Base-by-base conservation (phyloP, 1,140 invertebrate species). In the Anastrepha ludens region DNA sequence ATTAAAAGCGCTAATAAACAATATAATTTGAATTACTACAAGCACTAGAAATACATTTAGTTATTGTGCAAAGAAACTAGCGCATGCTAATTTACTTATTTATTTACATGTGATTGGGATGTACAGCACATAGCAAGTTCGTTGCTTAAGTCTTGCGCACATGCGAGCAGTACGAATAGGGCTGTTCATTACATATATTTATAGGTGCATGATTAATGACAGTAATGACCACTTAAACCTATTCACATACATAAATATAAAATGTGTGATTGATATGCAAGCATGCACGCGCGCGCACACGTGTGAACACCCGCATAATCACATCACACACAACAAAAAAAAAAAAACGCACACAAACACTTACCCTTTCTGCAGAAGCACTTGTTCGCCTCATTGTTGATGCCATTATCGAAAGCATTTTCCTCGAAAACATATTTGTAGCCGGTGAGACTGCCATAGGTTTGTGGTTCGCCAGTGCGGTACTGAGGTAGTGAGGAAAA, bases 351-450 rank as follows among this genome's bases (percentile, higher is more conserved):
- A 15, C 9, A 15, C 29, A 55, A 47, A 90, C 29, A 29, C 91
- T 91, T 90, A 93, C 95, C 95, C 65, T 95, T 90, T 85, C 96
- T 95, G 89, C 97, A 97, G 91, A 96, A 97, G 90, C 97, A 97
- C 90, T 96, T 96, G 90, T 97, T 97, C 3, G 96, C 95, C n/a
- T 95, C 91, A 88, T 95, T 94, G 41, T 94, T 91, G 67, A 94
- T 94, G 1, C 97, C 97, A 90, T 97, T 97, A 90, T 97, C 97
- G 86, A 97, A 91, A 88, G 96, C 94, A 88, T 97, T 95, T 29
- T 96, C 95, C 65, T 96, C 95, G 90, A 97, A 97, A 1, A 95
- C 95, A 90, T 96, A 97, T 85, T 95, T 94, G 88, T 95, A 96
- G 0, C 94, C 95, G 20, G 94, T 92, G 0, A 97, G 91, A 0